Evolutionary conservation across 1,140 invertebrate species (phyloP).

Genomic region (Scaptomyza graminum): DNA sequence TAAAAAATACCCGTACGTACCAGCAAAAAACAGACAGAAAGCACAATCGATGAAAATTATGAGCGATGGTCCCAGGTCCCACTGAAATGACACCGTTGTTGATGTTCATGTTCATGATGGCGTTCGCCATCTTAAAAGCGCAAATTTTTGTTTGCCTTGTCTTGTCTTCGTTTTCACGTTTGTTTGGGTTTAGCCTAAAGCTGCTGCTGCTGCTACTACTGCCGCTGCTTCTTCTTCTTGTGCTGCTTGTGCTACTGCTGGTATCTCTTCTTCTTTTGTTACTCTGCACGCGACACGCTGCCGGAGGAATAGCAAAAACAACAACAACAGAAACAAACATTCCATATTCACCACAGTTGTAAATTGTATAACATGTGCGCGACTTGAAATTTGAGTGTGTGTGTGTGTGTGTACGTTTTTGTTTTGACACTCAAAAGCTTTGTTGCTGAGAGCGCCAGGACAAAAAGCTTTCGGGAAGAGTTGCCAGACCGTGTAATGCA

Average conservation of each 20-base stretch:
- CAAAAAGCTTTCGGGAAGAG: constrained; percentile 49
- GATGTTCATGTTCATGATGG: constrained; percentile 52
- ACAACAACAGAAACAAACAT: constrained; percentile 14
- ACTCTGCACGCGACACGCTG: constrained; percentile 52
- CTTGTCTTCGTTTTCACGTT: constrained; percentile 43
- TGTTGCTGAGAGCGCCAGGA: constrained; percentile 9
- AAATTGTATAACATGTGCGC: constrained; percentile 72
- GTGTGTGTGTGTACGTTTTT: constrained; percentile 55
- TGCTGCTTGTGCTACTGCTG: constrained; percentile 4
- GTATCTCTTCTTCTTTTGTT: constrained; percentile 26
- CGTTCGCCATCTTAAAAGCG: constrained; percentile 66
- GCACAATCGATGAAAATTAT: constrained; percentile 36
- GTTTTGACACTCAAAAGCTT: constrained; percentile 72
- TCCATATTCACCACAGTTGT: constrained; percentile 75
- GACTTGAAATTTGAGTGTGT: constrained; percentile 25
- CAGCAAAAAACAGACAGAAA: constrained; percentile 8
- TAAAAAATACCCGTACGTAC: constrained; percentile 17
- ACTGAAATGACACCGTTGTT: constrained; percentile 21
- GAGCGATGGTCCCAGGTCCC: constrained; percentile 25
- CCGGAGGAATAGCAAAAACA: constrained; percentile 29
- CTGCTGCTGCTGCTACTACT: constrained; percentile 5
- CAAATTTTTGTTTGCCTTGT: constrained; percentile 80
- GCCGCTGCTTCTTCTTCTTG: too few relatives aligned
- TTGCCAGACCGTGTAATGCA: constrained; percentile 35
- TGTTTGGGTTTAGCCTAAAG: constrained; percentile 28